Percentiles rank a stretch among this genome's conserved stretches.
Evolutionary conservation across 2,888 invertebrate genomes (phyloP).

Genomic region (Phortica magna): DNA sequence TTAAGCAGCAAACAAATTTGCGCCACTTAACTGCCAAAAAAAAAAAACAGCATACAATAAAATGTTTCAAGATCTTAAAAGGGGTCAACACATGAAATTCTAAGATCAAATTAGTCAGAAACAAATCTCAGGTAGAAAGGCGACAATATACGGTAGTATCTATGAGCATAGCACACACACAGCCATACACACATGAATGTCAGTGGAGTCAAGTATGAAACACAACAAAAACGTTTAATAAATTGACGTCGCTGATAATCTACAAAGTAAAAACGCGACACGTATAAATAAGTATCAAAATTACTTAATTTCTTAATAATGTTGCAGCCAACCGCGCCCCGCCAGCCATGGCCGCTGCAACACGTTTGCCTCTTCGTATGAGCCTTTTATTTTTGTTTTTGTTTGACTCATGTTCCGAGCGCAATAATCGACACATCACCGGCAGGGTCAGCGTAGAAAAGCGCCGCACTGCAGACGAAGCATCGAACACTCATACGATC

Average conservation of each 20-base stretch:
- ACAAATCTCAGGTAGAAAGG: neutral
- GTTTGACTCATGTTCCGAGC: constrained; percentile 1
- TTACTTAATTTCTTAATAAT: constrained; percentile 73
- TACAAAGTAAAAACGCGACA: constrained; percentile 68
- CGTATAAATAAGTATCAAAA: constrained; percentile 70
- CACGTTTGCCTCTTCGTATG: neutral
- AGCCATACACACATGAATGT: constrained; percentile 34
- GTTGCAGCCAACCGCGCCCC: constrained; percentile 54
- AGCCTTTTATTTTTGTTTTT: constrained; percentile 42
- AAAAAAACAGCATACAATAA: neutral
- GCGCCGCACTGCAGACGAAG: neutral
- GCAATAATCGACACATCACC: constrained; percentile 36
- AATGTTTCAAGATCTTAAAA: neutral
- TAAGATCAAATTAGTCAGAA: constrained; percentile 7
- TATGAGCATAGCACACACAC: constrained; percentile 64
- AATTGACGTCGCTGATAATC: constrained; percentile 65
- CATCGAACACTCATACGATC: neutral
- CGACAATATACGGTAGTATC: constrained; percentile 50
- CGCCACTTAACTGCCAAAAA: constrained; percentile 61
- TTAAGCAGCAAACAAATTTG: constrained; percentile 70
- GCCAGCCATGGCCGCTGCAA: neutral
- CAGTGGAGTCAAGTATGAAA: neutral
- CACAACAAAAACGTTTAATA: constrained; percentile 63
- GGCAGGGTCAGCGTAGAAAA: neutral
- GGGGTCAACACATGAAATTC: neutral